Evolutionary conservation across 2,113 vertebrate species (phyloP), one percentile per base, ranked within the genome.

Genomic region (Paramisgurnus dabryanus): DNA sequence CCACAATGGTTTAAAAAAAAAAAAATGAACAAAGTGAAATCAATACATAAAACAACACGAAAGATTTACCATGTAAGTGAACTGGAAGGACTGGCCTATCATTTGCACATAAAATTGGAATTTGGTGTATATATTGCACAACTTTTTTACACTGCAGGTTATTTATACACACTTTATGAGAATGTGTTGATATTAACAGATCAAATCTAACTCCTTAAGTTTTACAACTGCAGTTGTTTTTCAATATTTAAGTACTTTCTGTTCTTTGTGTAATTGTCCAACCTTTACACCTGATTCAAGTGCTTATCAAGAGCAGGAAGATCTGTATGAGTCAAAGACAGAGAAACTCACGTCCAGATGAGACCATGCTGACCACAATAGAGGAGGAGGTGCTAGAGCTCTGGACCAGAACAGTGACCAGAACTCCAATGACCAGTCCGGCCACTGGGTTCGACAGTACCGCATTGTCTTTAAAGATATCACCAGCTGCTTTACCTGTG

Each of bases 301-400:
- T 53, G 50, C 34, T 57, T 71, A 55, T 71, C 13, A 61, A 41
- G 10, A 67, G 50, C 3, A 8, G 4, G 39, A 27, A 50, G 69
- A 22, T 72, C 9, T 80, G 47, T 68, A 49, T 69, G 17, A 72
- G 60, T 7, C 39, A 43, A 50, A 15, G 68, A 4, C 7, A n/a
- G 27, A 17, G 76, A 78, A 34, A 92, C 96, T 96, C 87, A 99
- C 98, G 0, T 4, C 95, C 94, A 82, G 97, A 96, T 67, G 98
- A 95, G 71, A 99, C 98, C 98, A 99, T 98, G 95, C 97, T 99
- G 93, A 99, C 97, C 5, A 99, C 84, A 63, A 99, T 97, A 63
- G 97, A 98, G 0, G 97, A 94, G 0, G 98, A 99, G 0, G 98
- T 99, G 84, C 96, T 97, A 58, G 98, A 99, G 82, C 98, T 99